A percentile compares a stretch with the other conserved stretches of the same genome.
These are phyloP conservation scores for Drosophila pandora DNA, from an alignment of 1,140 invertebrate species.

Conservation along the genomic window DNA sequence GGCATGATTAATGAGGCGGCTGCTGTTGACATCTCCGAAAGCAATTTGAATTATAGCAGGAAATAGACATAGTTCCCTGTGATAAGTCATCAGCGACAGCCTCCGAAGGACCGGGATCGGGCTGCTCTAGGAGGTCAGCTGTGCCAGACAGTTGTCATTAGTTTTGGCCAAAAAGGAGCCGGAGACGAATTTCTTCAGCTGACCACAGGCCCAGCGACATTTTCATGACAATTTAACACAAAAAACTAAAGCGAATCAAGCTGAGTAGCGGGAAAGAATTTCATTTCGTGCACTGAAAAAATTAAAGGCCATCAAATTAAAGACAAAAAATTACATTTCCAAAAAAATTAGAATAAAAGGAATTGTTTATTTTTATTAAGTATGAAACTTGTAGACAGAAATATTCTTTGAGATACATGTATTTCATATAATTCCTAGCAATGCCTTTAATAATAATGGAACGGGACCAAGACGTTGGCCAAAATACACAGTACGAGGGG, in stretches of 20 bases:
- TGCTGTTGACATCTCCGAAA: slow-evolving; percentile 56
- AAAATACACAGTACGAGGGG: slow-evolving; percentile 27
- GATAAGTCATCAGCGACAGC: slow-evolving; percentile 73
- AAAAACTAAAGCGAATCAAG: slow-evolving; percentile 17
- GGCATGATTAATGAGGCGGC: slow-evolving; percentile 59
- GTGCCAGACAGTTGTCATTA: slow-evolving; percentile 78
- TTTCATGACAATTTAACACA: slow-evolving; percentile 79
- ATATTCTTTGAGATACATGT: neutral
- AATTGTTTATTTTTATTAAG: no score
- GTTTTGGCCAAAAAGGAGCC: slow-evolving; percentile 55
- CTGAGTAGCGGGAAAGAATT: slow-evolving; percentile 35
- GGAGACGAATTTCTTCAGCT: slow-evolving; percentile 34
- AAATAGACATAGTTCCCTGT: slow-evolving; percentile 63
- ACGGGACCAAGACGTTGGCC: slow-evolving; percentile 13
- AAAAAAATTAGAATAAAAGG: neutral
- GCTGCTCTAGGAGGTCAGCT: slow-evolving; percentile 57
- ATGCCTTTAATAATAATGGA: slow-evolving; percentile 1
- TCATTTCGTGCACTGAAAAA: slow-evolving; percentile 19
- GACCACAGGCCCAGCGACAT: slow-evolving; percentile 58
- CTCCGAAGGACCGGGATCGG: slow-evolving; percentile 4
- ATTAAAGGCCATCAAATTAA: neutral
- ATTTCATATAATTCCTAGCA: neutral
- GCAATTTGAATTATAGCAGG: slow-evolving; percentile 63
- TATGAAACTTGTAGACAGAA: no score
- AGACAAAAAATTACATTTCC: neutral